Base-by-base conservation (phyloP, 2,113 vertebrate genomes). In the Stercorarius parasiticus region DNA sequence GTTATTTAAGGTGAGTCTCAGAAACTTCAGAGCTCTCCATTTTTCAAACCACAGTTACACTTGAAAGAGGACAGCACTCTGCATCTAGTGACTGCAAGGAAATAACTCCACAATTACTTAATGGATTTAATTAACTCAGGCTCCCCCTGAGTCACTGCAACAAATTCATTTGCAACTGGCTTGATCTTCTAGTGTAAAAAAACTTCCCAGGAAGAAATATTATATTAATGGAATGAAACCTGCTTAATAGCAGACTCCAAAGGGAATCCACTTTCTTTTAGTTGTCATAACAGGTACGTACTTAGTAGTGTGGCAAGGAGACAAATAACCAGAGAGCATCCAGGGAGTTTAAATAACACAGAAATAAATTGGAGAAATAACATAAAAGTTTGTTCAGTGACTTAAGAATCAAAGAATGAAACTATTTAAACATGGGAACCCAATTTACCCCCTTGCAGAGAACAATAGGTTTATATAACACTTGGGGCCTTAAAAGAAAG, bases 221-320 rank as follows among this genome's bases (percentile, higher is more conserved):
- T 86, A 4, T 47, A 90, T 96, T 96, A 95, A 95, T 96, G 94
- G 91, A 70, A 82, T 55, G 89, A 94, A 95, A 95, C 50, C 64
- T 94, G 64, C 90, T 88, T 95, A 96, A 97, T 90, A 93, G 95
- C 94, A 95, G 91, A 94, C 93, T 97, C 95, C 94, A 96, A 94
- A 95, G 94, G 93, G 95, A 97, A 93, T 94, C 74, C 49, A 85
- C 18, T 58, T 71, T 66, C 87, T 95, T 85, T 84, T 17, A 86
- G 94, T 66, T 95, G 94, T 95, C 91, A 77, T 91, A 97, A 96
- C 87, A 97, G 81, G 83, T 76, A 79, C 70, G 70, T 80, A n/a
- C 10, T 72, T 93, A 82, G 70, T 10, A 55, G 78, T 18, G 82
- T 88, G 59, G 69, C 13, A 45, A 82, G 45, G 70, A 86, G 87